Base-by-base conservation (phyloP, 1,140 invertebrate genomes). In the Micrasema longulum region DNA sequence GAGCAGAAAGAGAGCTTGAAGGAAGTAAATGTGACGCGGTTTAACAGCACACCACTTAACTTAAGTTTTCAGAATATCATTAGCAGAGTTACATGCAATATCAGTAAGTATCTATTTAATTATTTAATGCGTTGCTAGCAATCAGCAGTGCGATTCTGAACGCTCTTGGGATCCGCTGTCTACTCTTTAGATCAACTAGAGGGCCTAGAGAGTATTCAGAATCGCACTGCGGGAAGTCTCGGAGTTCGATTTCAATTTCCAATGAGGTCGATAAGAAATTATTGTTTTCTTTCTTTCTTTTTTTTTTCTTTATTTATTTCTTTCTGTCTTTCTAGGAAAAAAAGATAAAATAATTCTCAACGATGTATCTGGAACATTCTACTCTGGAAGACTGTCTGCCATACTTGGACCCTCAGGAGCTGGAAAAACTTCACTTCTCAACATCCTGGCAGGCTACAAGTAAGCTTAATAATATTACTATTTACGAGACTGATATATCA, bases 321-420 rank as follows among this genome's bases (percentile, higher is more conserved):
- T 52, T 35, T 50, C 23, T 67, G 14, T 68, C 20, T 38, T 55
- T 74, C 35, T 22, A 70, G 67, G 66, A 70, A 55, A 69, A 20
- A 47, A 31, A 47, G 18, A 63, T 50, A 83, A 85, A 71, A 85
- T 87, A 50, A 89, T 94, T 71, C 82, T 94, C 6, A 89, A 92
- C 77, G 88, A 86, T 35, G 83, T 91, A 0, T 90, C 87, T 12
- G 91, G 91, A 1, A 87, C 88, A 77, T 91, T 91, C 78, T 84
- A 85, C 48, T 89, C 89, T 1, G 90, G 90, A 16, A 89, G 91
- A 85, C 76, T 95, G 45, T 91, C 92, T 0, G 93, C 91, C 53
- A 94, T 96, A 62, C 91, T 96, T 86, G 93, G 93, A 16, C 93
- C 93, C 9, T 94, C 92, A 1, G 93, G 93, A 0, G 92, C 93